A percentile compares a stretch with the other conserved stretches of the same genome.
phyloP scores from a whole-genome alignment of 2,888 invertebrate genomes.

The Tupiocoris notatus region DNA sequence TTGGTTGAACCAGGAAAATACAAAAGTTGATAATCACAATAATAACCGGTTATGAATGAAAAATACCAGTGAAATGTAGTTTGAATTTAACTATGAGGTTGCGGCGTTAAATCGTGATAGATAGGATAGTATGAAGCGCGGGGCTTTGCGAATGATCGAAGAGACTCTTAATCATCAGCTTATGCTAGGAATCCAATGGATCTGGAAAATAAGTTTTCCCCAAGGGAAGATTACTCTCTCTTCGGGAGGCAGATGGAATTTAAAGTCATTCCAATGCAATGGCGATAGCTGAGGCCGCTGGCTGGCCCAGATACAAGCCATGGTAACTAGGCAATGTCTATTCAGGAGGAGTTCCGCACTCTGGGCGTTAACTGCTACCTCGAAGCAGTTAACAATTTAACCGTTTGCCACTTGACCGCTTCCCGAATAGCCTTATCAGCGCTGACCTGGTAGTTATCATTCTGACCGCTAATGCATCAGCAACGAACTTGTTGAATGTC shows the following conservation, averaged over 20 bases:
- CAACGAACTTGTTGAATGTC: too few relatives aligned
- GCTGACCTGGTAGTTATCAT: too few relatives aligned
- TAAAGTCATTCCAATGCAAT: slow-evolving; percentile 25
- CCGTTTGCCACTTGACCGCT: slow-evolving; percentile 21
- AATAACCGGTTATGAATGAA: too few relatives aligned
- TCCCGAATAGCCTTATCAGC: slow-evolving; percentile 19
- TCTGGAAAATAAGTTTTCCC: slow-evolving; percentile 27
- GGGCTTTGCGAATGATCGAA: too few relatives aligned
- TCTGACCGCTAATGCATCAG: too few relatives aligned
- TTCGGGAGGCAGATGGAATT: slow-evolving; percentile 28
- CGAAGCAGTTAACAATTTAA: slow-evolving; percentile 31
- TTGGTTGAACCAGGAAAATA: too few relatives aligned
- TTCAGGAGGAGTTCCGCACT: slow-evolving; percentile 22
- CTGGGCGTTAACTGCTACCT: slow-evolving; percentile 28
- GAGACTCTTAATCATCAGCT: background rate
- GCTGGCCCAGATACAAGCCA: slow-evolving; percentile 2
- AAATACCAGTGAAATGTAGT: too few relatives aligned
- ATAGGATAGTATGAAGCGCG: too few relatives aligned
- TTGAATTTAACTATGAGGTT: too few relatives aligned
- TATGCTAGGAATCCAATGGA: background rate
- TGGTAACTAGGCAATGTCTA: slow-evolving; percentile 28
- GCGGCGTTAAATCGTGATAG: too few relatives aligned
- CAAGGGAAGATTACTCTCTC: background rate
- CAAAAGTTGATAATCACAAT: too few relatives aligned
- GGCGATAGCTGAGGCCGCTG: background rate